Conservation (phyloP, 2,888 invertebrate genomes). For the Tenthredo mesomela region DNA sequence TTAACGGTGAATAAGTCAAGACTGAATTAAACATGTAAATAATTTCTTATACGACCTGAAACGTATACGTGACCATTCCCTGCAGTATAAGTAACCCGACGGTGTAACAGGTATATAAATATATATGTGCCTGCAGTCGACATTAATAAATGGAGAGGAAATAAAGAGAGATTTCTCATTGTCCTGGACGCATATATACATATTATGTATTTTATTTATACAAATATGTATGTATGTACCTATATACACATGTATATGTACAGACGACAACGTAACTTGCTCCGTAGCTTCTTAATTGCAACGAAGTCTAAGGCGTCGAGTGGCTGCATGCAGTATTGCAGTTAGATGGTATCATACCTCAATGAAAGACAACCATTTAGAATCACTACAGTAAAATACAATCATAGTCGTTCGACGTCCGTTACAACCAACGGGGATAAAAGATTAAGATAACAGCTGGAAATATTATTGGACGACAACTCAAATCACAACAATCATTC, state of each 20-base stretch:
- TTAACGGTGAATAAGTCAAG: background rate
- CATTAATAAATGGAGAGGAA: slow-evolving; percentile 19
- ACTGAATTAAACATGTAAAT: slow-evolving; percentile 29
- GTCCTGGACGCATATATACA: background rate
- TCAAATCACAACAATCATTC: slow-evolving; percentile 37
- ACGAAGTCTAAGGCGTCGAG: background rate
- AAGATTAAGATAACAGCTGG: slow-evolving; percentile 7
- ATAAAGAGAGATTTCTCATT: slow-evolving; percentile 22
- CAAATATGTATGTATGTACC: background rate
- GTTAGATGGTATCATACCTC: background rate
- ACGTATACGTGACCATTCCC: background rate
- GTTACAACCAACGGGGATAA: background rate
- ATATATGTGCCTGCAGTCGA: background rate
- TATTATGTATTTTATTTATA: background rate
- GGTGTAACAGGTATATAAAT: slow-evolving; percentile 3
- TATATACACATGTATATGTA: too few species aligned
- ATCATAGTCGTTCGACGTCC: background rate
- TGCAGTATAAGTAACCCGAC: background rate
- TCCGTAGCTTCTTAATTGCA: slow-evolving; percentile 18
- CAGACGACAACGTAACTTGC: slow-evolving; percentile 17
- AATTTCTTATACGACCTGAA: background rate
- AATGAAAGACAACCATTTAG: slow-evolving; percentile 27
- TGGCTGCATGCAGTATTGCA: background rate
- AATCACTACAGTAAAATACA: background rate
- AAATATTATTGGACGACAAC: background rate